These are phyloP conservation scores for Camponotus fellah DNA, from an alignment of 2,888 invertebrate genomes.

Conservation along the genomic window DNA sequence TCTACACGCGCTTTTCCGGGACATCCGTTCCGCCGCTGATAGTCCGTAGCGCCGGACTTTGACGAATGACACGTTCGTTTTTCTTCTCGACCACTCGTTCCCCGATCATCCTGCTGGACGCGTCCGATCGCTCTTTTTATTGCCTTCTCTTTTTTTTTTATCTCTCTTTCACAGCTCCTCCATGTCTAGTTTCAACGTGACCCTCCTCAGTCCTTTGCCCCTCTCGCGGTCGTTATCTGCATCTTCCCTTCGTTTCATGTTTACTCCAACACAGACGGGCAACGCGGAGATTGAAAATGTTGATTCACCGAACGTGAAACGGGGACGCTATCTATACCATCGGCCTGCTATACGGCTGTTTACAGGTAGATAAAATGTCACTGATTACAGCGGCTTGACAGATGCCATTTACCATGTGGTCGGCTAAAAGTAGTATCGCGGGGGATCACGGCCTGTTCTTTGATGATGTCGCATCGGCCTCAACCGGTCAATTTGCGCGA, in stretches of 20 bases:
- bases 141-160: neutral
- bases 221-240: conserved; percentile 27
- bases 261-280: conserved; percentile 16
- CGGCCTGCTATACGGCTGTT: conserved; percentile 48
- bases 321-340: neutral
- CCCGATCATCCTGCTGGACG: conserved; percentile 13
- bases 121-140: neutral
- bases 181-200: neutral
- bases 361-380: conserved; percentile 57
- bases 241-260: conserved; percentile 33
- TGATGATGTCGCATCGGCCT: neutral
- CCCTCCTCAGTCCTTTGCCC: conserved; percentile 2
- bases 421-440: conserved; percentile 7
- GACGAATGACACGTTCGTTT: conserved; percentile 66
- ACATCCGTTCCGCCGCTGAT: conserved; percentile 54
- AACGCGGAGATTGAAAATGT: conserved; percentile 58
- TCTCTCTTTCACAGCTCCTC: conserved; percentile 6
- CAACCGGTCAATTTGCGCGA: conserved; percentile 23
- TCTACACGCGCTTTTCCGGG: conserved; percentile 43
- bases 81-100: conserved; percentile 18
- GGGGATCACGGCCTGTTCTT: neutral
- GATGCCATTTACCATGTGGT: conserved; percentile 16
- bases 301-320: conserved; percentile 49
- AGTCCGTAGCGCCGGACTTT: conserved; percentile 59
- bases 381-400: conserved; percentile 49